A percentile compares a stretch with the other conserved stretches of the same genome.
phyloP scores from a whole-genome alignment of 2,888 invertebrate species.

The Erpobdella octoculata region DNA sequence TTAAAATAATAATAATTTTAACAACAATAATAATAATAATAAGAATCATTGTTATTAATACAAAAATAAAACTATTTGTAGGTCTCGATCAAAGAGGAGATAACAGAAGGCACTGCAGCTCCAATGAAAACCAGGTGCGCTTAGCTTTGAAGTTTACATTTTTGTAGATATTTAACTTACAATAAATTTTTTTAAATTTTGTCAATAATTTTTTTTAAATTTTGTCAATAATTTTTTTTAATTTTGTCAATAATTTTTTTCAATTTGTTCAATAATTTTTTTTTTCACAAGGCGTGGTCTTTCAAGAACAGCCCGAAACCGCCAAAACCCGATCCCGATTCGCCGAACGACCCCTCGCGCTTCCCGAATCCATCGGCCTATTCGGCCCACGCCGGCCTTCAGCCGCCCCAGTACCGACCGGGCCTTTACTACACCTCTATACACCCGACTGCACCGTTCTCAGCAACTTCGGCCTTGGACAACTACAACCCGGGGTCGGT shows the following conservation, averaged over 20 bases:
- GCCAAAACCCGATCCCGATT: constrained; percentile 29
- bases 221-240: background rate
- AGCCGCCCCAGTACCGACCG: constrained; percentile 2
- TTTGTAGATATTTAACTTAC: background rate
- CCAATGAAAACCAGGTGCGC: constrained; percentile 21
- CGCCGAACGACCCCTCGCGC: constrained; percentile 23
- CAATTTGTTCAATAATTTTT: background rate
- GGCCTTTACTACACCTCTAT: background rate
- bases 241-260: background rate
- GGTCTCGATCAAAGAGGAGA: constrained; percentile 9
- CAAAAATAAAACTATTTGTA: too few species aligned
- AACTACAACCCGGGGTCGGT: constrained; percentile 2
- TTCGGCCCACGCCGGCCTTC: background rate
- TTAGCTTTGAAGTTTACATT: background rate
- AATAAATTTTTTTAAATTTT: background rate
- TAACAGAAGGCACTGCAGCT: constrained; percentile 21
- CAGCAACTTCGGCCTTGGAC: background rate
- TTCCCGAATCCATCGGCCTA: constrained; percentile 11
- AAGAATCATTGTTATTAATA: too few species aligned
- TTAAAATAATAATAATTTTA: too few species aligned
- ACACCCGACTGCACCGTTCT: background rate
- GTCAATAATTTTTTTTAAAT: background rate
- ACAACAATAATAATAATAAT: too few species aligned
- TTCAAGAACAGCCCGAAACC: constrained; percentile 29
- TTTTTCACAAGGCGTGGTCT: constrained; percentile 10